Percentiles rank a stretch among this genome's conserved stretches.
Evolutionary conservation across 2,113 vertebrate species (phyloP).

Genomic region (Oryzias javanicus): DNA sequence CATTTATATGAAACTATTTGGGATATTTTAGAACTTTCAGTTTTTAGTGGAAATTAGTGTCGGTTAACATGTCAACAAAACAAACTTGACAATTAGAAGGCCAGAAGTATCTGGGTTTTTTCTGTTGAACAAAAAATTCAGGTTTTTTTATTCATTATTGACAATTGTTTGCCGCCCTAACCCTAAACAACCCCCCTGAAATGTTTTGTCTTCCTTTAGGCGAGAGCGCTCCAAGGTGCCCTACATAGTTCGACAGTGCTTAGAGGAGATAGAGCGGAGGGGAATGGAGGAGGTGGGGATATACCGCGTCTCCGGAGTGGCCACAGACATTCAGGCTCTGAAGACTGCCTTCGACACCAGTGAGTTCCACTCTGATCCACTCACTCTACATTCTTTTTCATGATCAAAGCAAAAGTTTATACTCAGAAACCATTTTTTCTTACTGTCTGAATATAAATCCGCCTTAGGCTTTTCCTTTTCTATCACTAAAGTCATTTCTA

Average conservation of each 20-base stretch:
- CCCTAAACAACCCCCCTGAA: background rate
- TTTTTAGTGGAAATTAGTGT: no score
- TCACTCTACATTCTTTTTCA: background rate
- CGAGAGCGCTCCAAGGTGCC: conserved; percentile 97
- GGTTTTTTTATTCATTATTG: background rate
- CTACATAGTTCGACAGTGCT: conserved; percentile 96
- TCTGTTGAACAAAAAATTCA: background rate
- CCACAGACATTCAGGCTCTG: conserved; percentile 94
- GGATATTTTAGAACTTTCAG: no score
- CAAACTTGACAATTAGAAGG: no score
- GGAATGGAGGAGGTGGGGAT: conserved; percentile 99
- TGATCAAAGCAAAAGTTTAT: background rate
- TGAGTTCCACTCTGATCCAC: conserved; percentile 73
- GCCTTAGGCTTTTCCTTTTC: no score
- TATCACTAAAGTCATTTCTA: no score
- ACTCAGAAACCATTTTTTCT: no score
- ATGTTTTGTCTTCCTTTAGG: conserved; percentile 63
- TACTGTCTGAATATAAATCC: no score
- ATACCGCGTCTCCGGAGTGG: conserved; percentile 95
- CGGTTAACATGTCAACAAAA: no score
- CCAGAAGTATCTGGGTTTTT: no score
- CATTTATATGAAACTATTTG: no score
- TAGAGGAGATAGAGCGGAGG: conserved; percentile 95
- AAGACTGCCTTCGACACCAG: conserved; percentile 96
- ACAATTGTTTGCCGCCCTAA: no score